phyloP scores from a whole-genome alignment of 2,888 invertebrate genomes.

The Craniophora ligustri region DNA sequence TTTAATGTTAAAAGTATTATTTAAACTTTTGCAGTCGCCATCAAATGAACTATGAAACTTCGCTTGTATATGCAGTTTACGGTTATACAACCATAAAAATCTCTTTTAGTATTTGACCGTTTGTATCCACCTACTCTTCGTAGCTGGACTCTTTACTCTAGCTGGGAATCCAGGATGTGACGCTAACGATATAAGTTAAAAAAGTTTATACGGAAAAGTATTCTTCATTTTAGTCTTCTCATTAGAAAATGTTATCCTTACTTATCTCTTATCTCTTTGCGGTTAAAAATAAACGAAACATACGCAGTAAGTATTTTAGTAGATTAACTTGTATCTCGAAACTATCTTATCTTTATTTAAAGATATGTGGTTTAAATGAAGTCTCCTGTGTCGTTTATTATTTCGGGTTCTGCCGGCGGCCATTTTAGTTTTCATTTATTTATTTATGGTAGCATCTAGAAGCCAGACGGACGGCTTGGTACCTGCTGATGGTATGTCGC shows the following conservation, averaged over 20 bases:
- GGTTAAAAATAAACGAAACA: slow-evolving; percentile 31
- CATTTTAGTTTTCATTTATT: slow-evolving; percentile 32
- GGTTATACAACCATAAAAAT: too few relatives aligned
- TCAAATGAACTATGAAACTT: slow-evolving; percentile 14
- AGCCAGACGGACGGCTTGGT: slow-evolving; percentile 24
- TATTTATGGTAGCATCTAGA: slow-evolving; percentile 15
- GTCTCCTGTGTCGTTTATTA: slow-evolving; percentile 18
- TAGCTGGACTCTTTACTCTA: too few relatives aligned
- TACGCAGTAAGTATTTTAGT: slow-evolving; percentile 22
- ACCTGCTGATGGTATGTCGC: slow-evolving; percentile 17
- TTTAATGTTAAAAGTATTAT: too few relatives aligned
- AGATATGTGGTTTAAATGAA: slow-evolving; percentile 3
- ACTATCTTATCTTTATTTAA: slow-evolving; percentile 32
- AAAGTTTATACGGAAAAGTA: too few relatives aligned
- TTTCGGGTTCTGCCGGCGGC: slow-evolving; percentile 15
- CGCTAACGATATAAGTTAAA: too few relatives aligned
- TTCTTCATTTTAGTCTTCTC: slow-evolving; percentile 30
- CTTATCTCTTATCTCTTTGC: slow-evolving; percentile 32
- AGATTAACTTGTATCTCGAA: slow-evolving; percentile 29
- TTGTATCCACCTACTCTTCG: too few relatives aligned
- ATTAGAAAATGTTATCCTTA: slow-evolving; percentile 10
- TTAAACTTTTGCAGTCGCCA: not conserved
- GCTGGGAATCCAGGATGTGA: too few relatives aligned
- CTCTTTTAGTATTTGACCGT: too few relatives aligned
- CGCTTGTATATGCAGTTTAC: too few relatives aligned